These are phyloP conservation scores for Sander vitreus DNA, from an alignment of 2,113 vertebrate species.

Conservation along the genomic window DNA sequence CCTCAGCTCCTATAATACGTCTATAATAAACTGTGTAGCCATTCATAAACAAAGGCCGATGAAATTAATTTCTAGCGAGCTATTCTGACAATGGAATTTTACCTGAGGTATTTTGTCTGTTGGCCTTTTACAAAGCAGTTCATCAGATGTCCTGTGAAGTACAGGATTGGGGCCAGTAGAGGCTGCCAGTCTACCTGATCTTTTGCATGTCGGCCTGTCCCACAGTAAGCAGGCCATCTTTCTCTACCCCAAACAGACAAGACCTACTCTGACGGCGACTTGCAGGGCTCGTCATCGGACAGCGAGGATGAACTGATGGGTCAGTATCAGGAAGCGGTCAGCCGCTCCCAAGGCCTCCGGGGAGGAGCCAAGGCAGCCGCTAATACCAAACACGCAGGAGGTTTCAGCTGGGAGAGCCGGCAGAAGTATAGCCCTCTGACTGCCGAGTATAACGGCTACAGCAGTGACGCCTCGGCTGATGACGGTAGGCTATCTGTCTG, in stretches of 20 bases:
- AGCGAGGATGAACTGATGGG: conserved; percentile 97
- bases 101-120: neutral
- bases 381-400: conserved; percentile 83
- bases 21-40: too few species aligned
- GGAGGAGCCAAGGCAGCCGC: conserved; percentile 70
- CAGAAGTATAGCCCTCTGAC: conserved; percentile 94
- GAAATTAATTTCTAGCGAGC: neutral
- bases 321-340: conserved; percentile 95
- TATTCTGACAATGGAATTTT: neutral
- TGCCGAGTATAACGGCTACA: conserved; percentile 94
- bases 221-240: neutral
- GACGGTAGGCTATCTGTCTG: conserved; percentile 86
- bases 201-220: neutral
- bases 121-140: neutral
- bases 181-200: conserved; percentile 18
- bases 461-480: conserved; percentile 95
- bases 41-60: neutral
- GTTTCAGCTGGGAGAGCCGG: conserved; percentile 92
- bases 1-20: too few species aligned
- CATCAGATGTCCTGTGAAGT: neutral
- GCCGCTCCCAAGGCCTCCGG: conserved; percentile 87
- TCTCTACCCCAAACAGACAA: conserved; percentile 83
- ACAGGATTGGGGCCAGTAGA: conserved; percentile 3
- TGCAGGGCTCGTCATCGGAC: conserved; percentile 93
- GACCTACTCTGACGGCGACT: conserved; percentile 87